Conservation (phyloP, 2,888 invertebrate genomes). For the Campoplex capitator region DNA sequence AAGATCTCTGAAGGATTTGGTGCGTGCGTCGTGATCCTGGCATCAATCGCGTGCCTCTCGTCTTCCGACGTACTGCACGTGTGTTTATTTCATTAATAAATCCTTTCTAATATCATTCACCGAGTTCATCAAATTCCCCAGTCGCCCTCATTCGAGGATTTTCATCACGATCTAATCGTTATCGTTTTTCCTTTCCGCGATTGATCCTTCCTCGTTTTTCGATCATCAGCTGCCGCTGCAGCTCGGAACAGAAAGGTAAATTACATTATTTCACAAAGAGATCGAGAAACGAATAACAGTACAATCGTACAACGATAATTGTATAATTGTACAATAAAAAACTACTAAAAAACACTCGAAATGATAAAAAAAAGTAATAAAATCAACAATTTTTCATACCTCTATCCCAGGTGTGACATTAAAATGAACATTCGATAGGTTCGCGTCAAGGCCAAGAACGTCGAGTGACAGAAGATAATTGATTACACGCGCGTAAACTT, state of each 20-base stretch:
- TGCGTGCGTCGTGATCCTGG: slow-evolving; percentile 7
- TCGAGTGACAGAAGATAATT: neutral
- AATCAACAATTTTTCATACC: neutral
- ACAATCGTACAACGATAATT: neutral
- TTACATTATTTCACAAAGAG: neutral
- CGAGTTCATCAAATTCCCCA: neutral
- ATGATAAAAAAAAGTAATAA: neutral
- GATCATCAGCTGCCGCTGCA: too few species aligned
- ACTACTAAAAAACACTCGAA: too few species aligned
- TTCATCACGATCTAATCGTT: too few species aligned
- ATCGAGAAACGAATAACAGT: neutral
- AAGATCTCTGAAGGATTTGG: neutral
- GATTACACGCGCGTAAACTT: neutral
- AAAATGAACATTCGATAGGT: neutral
- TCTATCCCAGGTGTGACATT: neutral
- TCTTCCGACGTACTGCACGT: neutral
- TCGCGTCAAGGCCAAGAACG: neutral
- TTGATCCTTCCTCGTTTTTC: too few species aligned
- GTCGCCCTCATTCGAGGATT: too few species aligned
- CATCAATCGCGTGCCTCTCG: slow-evolving; percentile 19
- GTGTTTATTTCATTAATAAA: slow-evolving; percentile 3
- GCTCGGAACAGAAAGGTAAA: too few species aligned
- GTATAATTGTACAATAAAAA: neutral
- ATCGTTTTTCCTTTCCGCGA: too few species aligned
- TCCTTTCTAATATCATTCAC: neutral